Evolutionary conservation across 1,140 invertebrate genomes (phyloP).

Genomic region (Drosophila nigromelanica): DNA sequence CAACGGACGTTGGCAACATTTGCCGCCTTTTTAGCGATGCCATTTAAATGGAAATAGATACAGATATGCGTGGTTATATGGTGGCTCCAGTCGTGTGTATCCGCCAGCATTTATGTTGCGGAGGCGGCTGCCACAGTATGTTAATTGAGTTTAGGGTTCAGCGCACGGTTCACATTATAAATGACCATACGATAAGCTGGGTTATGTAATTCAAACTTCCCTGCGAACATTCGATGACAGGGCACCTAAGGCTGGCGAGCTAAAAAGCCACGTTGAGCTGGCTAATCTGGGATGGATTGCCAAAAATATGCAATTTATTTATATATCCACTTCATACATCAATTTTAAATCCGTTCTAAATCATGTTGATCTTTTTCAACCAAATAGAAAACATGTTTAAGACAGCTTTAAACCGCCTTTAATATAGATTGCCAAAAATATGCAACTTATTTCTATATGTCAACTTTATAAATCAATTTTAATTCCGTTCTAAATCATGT

Average conservation of each 20-base stretch:
- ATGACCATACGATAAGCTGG: conserved; percentile 4
- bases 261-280: too few species aligned
- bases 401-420: too few species aligned
- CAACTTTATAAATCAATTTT: background rate
- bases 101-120: conserved; percentile 62
- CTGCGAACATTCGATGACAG: conserved; percentile 7
- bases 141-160: conserved; percentile 52
- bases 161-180: conserved; percentile 35
- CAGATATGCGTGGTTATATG: conserved; percentile 33
- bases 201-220: conserved; percentile 7
- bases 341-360: too few species aligned
- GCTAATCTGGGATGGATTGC: too few species aligned
- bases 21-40: conserved; percentile 29
- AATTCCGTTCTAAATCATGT: too few species aligned
- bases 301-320: too few species aligned
- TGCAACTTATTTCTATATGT: too few species aligned
- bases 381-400: too few species aligned
- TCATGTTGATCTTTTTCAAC: too few species aligned
- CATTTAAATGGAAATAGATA: conserved; percentile 45
- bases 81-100: conserved; percentile 10
- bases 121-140: conserved; percentile 54
- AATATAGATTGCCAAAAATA: too few species aligned
- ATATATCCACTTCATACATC: too few species aligned
- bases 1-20: conserved; percentile 38
- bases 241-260: background rate